phyloP scores from a whole-genome alignment of 2,113 vertebrate species.

The Loxodonta africana region DNA sequence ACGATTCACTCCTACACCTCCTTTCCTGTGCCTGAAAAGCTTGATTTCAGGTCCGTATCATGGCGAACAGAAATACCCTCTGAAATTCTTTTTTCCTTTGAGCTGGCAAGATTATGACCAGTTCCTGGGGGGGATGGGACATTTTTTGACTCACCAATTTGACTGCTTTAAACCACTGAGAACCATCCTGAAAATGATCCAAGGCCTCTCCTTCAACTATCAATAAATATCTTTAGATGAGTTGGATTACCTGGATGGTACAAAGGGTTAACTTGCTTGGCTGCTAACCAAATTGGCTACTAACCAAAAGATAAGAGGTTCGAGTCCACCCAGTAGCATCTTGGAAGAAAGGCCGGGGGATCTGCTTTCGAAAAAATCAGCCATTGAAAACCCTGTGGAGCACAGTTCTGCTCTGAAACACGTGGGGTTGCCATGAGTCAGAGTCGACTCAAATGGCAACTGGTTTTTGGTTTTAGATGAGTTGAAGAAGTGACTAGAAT shows the following conservation, averaged over 20 bases:
- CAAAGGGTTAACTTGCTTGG: neutral
- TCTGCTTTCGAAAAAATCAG: neutral
- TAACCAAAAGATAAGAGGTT: neutral
- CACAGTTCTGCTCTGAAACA: neutral
- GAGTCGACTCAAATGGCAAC: neutral
- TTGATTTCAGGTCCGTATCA: conserved; percentile 43
- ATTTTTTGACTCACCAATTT: neutral
- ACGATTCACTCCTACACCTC: neutral
- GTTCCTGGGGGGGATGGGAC: neutral
- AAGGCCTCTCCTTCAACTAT: neutral
- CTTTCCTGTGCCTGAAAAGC: neutral
- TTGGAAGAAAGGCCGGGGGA: neutral
- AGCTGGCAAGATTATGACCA: neutral
- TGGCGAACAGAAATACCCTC: conserved; percentile 23
- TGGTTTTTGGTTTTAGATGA: neutral
- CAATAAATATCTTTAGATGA: neutral
- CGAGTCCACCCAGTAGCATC: neutral
- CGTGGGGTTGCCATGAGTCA: neutral
- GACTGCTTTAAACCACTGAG: neutral
- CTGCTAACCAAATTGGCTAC: neutral
- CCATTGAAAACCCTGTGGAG: neutral
- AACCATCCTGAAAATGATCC: conserved; percentile 10
- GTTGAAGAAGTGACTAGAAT: neutral
- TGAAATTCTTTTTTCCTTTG: conserved; percentile 20
- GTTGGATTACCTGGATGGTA: neutral